These are phyloP conservation scores for Gymnocephalus cernua DNA, from an alignment of 2,113 vertebrate species.

Conservation along the genomic window DNA sequence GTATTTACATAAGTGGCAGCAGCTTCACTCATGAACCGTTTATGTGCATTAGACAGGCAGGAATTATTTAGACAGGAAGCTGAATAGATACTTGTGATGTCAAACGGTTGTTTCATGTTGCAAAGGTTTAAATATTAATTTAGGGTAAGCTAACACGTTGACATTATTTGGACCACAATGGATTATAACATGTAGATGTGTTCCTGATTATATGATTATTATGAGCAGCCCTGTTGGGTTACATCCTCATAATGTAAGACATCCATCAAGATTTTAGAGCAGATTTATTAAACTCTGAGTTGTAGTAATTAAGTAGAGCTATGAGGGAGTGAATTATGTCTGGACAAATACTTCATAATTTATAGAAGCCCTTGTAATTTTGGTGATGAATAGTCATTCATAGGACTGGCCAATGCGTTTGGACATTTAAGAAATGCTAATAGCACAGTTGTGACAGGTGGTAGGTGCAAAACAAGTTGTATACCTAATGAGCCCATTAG, in stretches of 20 bases:
- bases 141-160: background rate
- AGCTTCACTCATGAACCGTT: slow-evolving; percentile 2
- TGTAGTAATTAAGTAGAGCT: background rate
- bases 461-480: slow-evolving; percentile 30
- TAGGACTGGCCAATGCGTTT: background rate
- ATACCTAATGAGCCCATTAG: slow-evolving; percentile 47
- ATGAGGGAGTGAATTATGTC: slow-evolving; percentile 30
- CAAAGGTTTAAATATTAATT: background rate
- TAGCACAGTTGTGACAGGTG: slow-evolving; percentile 27
- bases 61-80: background rate
- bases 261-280: slow-evolving; percentile 16
- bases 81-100: background rate
- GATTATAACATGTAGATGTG: background rate
- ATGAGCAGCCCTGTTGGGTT: slow-evolving; percentile 24
- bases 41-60: slow-evolving; percentile 1
- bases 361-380: slow-evolving; percentile 3
- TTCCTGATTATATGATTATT: slow-evolving; percentile 8
- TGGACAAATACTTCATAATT: slow-evolving; percentile 12
- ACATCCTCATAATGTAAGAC: slow-evolving; percentile 7
- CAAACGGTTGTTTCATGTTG: background rate
- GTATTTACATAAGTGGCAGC: background rate
- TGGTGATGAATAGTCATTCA: slow-evolving; percentile 26
- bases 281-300: slow-evolving; percentile 3
- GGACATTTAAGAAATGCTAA: slow-evolving; percentile 1
- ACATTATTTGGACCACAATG: background rate